Percentiles rank a stretch among this genome's conserved stretches.
Evolutionary conservation across 64 coral and sea anemone genomes (phyloP).

Genomic region (Actinia equina): DNA sequence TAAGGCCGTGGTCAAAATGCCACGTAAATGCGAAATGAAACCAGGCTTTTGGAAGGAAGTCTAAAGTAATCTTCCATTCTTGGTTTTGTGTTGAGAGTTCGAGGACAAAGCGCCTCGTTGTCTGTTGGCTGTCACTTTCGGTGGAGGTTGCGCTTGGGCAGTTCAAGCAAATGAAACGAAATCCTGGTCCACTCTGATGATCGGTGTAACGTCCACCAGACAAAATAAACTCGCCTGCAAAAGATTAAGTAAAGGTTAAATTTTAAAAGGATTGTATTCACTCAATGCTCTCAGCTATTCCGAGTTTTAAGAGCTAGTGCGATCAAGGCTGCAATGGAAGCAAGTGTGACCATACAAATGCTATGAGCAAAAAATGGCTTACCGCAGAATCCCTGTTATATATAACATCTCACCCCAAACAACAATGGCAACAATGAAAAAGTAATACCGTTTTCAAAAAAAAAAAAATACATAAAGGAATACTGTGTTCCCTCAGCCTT

Average conservation of each 20-base stretch:
- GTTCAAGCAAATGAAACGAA: slow-evolving; percentile 57
- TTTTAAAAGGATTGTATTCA: not conserved
- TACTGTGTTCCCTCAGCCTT: too few relatives aligned
- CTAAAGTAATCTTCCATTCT: slow-evolving; percentile 55
- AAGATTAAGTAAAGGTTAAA: not conserved
- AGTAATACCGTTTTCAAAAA: too few relatives aligned
- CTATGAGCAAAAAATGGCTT: too few relatives aligned
- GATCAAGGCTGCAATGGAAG: too few relatives aligned
- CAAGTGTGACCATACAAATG: too few relatives aligned
- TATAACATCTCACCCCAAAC: too few relatives aligned
- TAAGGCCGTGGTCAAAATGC: slow-evolving; percentile 52
- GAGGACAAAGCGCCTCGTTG: slow-evolving; percentile 33
- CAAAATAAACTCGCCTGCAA: slow-evolving; percentile 66
- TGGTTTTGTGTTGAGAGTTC: slow-evolving; percentile 62
- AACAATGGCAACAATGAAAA: too few relatives aligned
- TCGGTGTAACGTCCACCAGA: slow-evolving; percentile 63
- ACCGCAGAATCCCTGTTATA: too few relatives aligned
- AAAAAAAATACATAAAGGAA: too few relatives aligned
- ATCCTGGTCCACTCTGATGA: slow-evolving; percentile 43
- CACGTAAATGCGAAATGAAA: slow-evolving; percentile 76
- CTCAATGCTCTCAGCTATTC: too few relatives aligned
- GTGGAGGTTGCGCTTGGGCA: not conserved
- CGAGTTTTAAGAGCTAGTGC: too few relatives aligned
- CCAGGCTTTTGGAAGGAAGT: slow-evolving; percentile 62
- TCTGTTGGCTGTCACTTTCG: not conserved